Conservation (phyloP, 2,888 invertebrate species). For the Ectemnius cavifrons region DNA sequence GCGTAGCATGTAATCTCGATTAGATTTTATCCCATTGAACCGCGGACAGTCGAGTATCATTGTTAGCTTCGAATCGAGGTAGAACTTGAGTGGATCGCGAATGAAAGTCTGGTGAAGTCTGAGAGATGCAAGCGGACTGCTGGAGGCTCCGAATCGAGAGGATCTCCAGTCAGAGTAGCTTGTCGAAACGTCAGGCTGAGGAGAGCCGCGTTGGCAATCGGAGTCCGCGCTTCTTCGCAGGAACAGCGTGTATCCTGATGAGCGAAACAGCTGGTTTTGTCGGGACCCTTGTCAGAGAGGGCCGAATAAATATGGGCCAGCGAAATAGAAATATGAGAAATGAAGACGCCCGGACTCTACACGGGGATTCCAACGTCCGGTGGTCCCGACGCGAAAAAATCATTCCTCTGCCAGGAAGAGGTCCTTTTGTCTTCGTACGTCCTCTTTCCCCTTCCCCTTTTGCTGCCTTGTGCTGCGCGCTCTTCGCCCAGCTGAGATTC, state of each 20-base stretch:
- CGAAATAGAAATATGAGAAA: conserved; percentile 53
- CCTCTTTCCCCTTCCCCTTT: conserved; percentile 6
- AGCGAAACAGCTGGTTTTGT: conserved; percentile 41
- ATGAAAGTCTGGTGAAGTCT: too few relatives aligned
- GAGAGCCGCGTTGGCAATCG: conserved; percentile 37
- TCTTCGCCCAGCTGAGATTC: conserved; percentile 52
- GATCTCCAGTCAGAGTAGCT: too few relatives aligned
- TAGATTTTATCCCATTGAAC: too few relatives aligned
- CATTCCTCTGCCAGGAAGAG: conserved; percentile 44
- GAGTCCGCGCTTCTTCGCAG: conserved; percentile 51
- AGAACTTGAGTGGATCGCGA: too few relatives aligned
- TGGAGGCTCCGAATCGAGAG: too few relatives aligned
- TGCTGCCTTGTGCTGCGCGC: background rate
- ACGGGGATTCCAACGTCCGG: conserved; percentile 42
- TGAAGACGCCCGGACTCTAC: conserved; percentile 20
- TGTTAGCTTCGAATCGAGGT: background rate
- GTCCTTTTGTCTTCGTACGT: conserved; percentile 52
- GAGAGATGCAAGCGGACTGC: too few relatives aligned
- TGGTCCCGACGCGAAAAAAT: conserved; percentile 52
- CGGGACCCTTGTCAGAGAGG: conserved; percentile 54
- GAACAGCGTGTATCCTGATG: conserved; percentile 33
- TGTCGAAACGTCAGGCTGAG: conserved; percentile 44
- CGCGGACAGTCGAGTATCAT: too few relatives aligned
- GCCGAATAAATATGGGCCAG: conserved; percentile 56
- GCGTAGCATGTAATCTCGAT: too few relatives aligned